Evolutionary conservation across 2,888 invertebrate species (phyloP), one percentile per base, ranked within the genome.

Genomic region (Amphipyra berbera): DNA sequence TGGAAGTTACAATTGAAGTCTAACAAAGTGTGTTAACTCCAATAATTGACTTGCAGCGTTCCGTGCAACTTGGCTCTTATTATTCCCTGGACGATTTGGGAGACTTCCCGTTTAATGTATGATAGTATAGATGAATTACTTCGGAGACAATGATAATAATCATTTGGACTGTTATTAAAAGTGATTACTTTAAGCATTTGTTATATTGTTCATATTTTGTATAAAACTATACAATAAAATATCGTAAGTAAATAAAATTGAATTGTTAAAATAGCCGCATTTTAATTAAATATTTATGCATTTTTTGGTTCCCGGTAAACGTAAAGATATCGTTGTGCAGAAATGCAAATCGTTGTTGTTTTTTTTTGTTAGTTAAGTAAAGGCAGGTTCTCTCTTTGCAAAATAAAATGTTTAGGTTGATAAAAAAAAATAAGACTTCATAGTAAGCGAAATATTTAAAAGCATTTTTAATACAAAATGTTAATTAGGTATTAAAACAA

Each of bases 1-100:
- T 53, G 57, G 46, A 40, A 68, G 46, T 59, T 63, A 60, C 61
- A 61, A 54, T 71, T 67, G 59, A 76, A 74, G 71, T 78, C 58
- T 61, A 74, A 75, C 70, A 67, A 73, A 78, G 66, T 75, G 44
- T 65, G 52, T 65, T 69, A 75, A 78, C 68, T 79, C 59, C 53
- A 66, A 63, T 80, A 82, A 82, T 79, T 76, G 78, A 73, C 76
- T 83, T 77, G 73, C 66, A 53, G 52, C 48, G 63, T 65, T 61
- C 56, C 68, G 50, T 35, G 64, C 48, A 68, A 78, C 76, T 84
- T 80, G 52, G 57, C 52, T 59, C 76, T 76, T 77, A 83, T 85
- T 85, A 83, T 79, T 61, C 69, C 64, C 70, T 48, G 37, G 68
- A 54, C 57, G 27, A 49, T 64, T 49, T 55, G 42, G 21, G 40